Evolutionary conservation across 2,797 vertebrate species (phyloP).

Genomic region (Buceros bicornis): DNA sequence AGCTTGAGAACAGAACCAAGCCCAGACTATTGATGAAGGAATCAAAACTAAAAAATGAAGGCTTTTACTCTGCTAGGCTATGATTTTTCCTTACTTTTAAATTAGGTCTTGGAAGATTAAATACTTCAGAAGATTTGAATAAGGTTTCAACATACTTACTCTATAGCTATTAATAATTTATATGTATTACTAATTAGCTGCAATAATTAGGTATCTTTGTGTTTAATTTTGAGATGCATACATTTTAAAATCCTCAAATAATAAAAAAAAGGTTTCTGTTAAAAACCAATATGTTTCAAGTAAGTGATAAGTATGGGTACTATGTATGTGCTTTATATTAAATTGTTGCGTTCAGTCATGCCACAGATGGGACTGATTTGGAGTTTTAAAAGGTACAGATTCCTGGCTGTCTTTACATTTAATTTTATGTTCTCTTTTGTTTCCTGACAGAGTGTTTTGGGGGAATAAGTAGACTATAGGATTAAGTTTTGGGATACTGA

Average conservation of each 20-base stretch:
- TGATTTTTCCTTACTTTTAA: conserved; percentile 36
- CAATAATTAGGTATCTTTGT: neutral
- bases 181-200: neutral
- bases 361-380: conserved; percentile 70
- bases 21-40: conserved; percentile 33
- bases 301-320: neutral
- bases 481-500: conserved; percentile 59
- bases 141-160: neutral
- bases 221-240: neutral
- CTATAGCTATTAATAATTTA: neutral
- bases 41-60: conserved; percentile 9
- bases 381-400: conserved; percentile 43
- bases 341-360: neutral
- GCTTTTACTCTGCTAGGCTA: neutral
- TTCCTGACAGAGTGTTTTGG: conserved; percentile 24
- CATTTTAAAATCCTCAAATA: neutral
- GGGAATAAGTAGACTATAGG: conserved; percentile 23
- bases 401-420: conserved; percentile 53
- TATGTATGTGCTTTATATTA: conserved; percentile 53
- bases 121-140: neutral
- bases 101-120: neutral
- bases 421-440: conserved; percentile 62
- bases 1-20: neutral
- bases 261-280: neutral
- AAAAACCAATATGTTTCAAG: neutral